Conservation (phyloP, 2,797 vertebrate species). For the Taeniopygia guttata region DNA sequence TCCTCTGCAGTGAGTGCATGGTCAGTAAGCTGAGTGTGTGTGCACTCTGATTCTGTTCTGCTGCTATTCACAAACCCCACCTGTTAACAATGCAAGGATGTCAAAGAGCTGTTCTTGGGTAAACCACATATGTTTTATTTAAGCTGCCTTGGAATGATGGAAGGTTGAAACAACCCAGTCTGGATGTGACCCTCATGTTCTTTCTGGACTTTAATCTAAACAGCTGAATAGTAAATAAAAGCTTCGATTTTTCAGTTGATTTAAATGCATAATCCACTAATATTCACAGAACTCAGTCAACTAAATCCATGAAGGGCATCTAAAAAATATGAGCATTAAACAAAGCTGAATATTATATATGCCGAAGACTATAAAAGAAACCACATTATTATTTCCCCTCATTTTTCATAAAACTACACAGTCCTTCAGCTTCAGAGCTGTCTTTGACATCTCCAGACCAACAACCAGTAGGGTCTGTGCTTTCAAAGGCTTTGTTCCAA, state of each 20-base stretch:
- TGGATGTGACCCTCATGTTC: not conserved
- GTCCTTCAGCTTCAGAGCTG: not conserved
- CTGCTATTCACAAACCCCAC: not conserved
- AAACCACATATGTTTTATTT: not conserved
- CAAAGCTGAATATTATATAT: conserved; percentile 31
- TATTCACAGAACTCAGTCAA: conserved; percentile 24
- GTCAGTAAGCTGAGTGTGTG: not conserved
- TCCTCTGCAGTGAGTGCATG: not conserved
- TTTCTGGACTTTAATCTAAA: not conserved
- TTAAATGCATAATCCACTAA: conserved; percentile 30
- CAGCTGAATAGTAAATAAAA: conserved; percentile 17
- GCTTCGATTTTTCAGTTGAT: not conserved
- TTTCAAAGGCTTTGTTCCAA: not conserved
- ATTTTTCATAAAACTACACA: not conserved
- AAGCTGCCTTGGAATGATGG: not conserved
- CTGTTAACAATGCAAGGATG: not conserved
- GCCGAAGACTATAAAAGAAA: conserved; percentile 14
- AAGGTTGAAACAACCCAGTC: not conserved
- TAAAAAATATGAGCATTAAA: conserved; percentile 31
- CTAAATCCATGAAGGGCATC: conserved; percentile 7
- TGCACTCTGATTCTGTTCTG: not conserved
- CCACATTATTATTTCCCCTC: not conserved
- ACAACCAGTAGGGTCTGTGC: not conserved
- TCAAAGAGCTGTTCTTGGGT: not conserved
- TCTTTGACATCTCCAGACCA: not conserved